These are phyloP conservation scores for Erannis defoliaria DNA, from an alignment of 2,888 invertebrate genomes.

Conservation along the genomic window DNA sequence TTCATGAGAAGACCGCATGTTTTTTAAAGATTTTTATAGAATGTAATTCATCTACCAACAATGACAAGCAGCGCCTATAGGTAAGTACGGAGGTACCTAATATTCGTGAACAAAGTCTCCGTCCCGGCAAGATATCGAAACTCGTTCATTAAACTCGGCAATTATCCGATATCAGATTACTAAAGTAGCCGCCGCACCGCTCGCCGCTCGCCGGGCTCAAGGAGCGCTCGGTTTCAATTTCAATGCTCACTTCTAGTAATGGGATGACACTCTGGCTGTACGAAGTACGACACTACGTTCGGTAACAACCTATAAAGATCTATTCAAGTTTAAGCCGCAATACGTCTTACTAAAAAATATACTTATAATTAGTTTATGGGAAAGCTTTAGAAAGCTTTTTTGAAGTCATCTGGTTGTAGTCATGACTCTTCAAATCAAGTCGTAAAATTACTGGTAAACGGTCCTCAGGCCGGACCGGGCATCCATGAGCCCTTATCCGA, in stretches of 20 bases:
- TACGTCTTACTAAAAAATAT: not conserved
- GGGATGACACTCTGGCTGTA: not conserved
- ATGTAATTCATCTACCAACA: too few relatives aligned
- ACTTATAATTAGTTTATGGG: too few relatives aligned
- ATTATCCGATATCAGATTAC: constrained; percentile 4
- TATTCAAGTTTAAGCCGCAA: not conserved
- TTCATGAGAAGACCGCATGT: too few relatives aligned
- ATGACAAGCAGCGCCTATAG: too few relatives aligned
- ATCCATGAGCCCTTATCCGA: constrained; percentile 1
- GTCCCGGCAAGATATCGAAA: not conserved
- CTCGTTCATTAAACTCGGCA: constrained; percentile 3
- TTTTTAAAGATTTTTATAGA: too few relatives aligned
- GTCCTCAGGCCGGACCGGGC: not conserved
- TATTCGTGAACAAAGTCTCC: not conserved
- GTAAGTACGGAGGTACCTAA: not conserved
- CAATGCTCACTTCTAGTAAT: not conserved
- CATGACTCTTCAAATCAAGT: too few relatives aligned
- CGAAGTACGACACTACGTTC: not conserved
- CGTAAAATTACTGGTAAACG: not conserved
- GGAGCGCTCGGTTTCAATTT: not conserved
- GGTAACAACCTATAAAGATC: not conserved
- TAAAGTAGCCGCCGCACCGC: not conserved
- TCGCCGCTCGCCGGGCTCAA: too few relatives aligned
- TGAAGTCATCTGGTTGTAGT: too few relatives aligned
- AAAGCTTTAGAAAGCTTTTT: too few relatives aligned